Conservation (phyloP, 2,888 invertebrate species). For the Lithophane semibrunnea region DNA sequence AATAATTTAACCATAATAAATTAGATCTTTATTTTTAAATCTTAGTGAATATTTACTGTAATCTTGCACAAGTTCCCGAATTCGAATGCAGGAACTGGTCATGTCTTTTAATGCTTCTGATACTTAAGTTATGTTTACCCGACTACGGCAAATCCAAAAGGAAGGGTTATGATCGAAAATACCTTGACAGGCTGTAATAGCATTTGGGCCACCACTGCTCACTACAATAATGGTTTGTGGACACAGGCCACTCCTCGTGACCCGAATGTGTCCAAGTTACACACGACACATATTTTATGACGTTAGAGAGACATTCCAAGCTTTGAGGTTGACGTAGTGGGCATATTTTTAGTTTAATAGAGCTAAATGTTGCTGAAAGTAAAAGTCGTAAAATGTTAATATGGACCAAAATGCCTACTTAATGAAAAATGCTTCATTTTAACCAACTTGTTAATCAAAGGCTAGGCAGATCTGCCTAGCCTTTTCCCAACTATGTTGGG, state of each 20-base stretch:
- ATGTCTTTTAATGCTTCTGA: background rate
- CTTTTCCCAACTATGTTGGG: too few relatives aligned
- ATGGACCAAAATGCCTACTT: background rate
- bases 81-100: too few relatives aligned
- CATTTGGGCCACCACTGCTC: background rate
- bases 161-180: too few relatives aligned
- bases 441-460: background rate
- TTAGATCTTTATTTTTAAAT: too few relatives aligned
- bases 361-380: slow-evolving; percentile 11
- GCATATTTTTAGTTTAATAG: slow-evolving; percentile 3
- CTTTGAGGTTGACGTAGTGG: slow-evolving; percentile 20
- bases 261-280: slow-evolving; percentile 23
- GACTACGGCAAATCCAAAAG: too few relatives aligned
- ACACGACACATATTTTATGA: slow-evolving; percentile 32
- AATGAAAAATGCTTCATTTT: background rate
- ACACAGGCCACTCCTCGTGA: slow-evolving; percentile 29
- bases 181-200: too few relatives aligned
- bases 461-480: too few relatives aligned
- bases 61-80: too few relatives aligned
- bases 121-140: too few relatives aligned
- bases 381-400: background rate
- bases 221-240: slow-evolving; percentile 18
- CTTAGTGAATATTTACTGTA: too few relatives aligned
- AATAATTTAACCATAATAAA: too few relatives aligned
- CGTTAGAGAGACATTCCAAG: slow-evolving; percentile 5